Conservation (phyloP, 1,140 invertebrate genomes). For the Sycophaga agraensis region DNA sequence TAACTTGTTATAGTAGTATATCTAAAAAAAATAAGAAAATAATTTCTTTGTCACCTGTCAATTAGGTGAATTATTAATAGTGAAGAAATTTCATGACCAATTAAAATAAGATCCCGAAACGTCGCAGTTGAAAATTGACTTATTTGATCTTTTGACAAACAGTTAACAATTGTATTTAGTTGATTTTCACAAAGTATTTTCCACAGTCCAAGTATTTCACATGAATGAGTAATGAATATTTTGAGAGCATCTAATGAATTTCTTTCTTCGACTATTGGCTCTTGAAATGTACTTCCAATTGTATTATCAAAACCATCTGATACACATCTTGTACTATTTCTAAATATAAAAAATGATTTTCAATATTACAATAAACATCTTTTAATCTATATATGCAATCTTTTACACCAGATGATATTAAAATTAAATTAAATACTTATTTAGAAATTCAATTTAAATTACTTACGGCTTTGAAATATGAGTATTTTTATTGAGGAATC, state of each 20-base stretch:
- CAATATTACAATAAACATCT: neutral
- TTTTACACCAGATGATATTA: no score
- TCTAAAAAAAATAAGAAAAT: neutral
- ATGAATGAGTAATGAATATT: slow-evolving; percentile 75
- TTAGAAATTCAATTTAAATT: no score
- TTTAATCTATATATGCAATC: no score
- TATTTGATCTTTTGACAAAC: slow-evolving; percentile 62
- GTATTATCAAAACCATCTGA: slow-evolving; percentile 51
- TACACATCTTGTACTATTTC: slow-evolving; percentile 41
- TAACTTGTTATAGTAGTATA: neutral
- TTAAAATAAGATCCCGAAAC: slow-evolving; percentile 81
- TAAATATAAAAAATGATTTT: slow-evolving; percentile 18
- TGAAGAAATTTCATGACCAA: slow-evolving; percentile 79
- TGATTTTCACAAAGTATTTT: slow-evolving; percentile 91
- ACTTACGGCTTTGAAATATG: slow-evolving; percentile 54
- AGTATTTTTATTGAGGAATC: slow-evolving; percentile 68
- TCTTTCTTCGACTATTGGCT: slow-evolving; percentile 65
- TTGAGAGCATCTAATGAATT: slow-evolving; percentile 78
- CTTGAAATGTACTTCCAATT: slow-evolving; percentile 47
- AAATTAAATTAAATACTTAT: no score
- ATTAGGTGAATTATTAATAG: slow-evolving; percentile 75
- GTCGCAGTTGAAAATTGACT: slow-evolving; percentile 65
- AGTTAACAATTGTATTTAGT: slow-evolving; percentile 79
- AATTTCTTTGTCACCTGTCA: slow-evolving; percentile 56
- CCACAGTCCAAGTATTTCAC: slow-evolving; percentile 93